Conservation (phyloP, 1,140 invertebrate genomes). For the Centruroides vittatus region DNA sequence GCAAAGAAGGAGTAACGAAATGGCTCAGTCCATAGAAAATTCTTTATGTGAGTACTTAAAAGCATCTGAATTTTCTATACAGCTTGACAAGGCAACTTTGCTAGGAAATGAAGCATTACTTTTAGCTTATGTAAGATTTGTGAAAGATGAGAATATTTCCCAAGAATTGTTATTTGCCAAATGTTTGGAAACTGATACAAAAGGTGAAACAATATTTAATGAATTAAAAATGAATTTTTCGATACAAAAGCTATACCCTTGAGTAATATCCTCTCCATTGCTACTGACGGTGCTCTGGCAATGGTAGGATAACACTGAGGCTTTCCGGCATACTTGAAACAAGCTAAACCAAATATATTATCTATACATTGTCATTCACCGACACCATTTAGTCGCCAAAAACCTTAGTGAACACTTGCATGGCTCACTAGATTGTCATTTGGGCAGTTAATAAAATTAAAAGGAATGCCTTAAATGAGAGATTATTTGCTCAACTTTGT, state of each 20-base stretch:
- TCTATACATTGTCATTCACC: constrained; percentile 13
- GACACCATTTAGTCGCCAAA: constrained; percentile 14
- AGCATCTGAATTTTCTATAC: too few relatives aligned
- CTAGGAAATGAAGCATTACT: too few relatives aligned
- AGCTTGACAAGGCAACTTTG: too few relatives aligned
- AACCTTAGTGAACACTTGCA: constrained; percentile 4
- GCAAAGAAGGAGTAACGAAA: too few relatives aligned
- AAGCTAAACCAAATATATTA: constrained; percentile 17
- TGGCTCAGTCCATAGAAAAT: too few relatives aligned
- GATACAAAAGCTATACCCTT: constrained; percentile 21
- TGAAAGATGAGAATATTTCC: too few relatives aligned
- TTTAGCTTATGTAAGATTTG: too few relatives aligned
- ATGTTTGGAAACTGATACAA: too few relatives aligned
- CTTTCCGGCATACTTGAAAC: constrained; percentile 23
- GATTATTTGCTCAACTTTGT: constrained; percentile 1
- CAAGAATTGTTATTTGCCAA: too few relatives aligned
- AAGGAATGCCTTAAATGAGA: too few relatives aligned
- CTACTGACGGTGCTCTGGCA: constrained; percentile 24
- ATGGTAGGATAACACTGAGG: constrained; percentile 22
- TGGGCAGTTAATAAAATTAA: background rate
- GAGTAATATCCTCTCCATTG: constrained; percentile 24
- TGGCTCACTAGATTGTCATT: background rate
- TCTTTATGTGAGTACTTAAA: too few relatives aligned
- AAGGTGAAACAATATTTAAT: too few relatives aligned
- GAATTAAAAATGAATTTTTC: constrained; percentile 24